These are phyloP conservation scores for Schizaphis graminum DNA, from an alignment of 2,888 invertebrate species.

Conservation along the genomic window DNA sequence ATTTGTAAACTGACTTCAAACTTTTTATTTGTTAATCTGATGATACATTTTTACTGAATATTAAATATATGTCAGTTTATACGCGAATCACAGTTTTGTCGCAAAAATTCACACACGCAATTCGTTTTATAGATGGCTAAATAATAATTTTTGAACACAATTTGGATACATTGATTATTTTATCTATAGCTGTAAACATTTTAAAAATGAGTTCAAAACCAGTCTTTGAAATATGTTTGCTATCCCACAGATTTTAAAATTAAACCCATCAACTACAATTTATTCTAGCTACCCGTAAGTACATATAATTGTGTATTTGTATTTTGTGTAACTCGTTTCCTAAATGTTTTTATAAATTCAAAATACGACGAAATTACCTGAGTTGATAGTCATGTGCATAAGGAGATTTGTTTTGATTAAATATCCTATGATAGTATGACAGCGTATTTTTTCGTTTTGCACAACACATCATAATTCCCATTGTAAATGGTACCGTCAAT, in stretches of 20 bases:
- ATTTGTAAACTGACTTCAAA: too few relatives aligned
- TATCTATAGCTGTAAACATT: background rate
- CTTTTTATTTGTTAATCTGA: too few relatives aligned
- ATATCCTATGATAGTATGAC: constrained; percentile 58
- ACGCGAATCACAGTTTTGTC: too few relatives aligned
- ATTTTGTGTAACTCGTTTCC: background rate
- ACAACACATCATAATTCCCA: constrained; percentile 75
- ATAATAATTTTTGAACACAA: too few relatives aligned
- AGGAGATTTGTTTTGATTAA: constrained; percentile 21
- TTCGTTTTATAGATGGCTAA: too few relatives aligned
- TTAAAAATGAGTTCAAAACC: background rate
- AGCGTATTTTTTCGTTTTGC: constrained; percentile 44
- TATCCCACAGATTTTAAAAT: background rate
- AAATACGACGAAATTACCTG: constrained; percentile 23
- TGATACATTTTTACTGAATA: too few relatives aligned
- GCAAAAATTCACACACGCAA: too few relatives aligned
- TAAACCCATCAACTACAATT: background rate
- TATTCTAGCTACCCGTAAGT: background rate
- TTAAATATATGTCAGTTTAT: too few relatives aligned
- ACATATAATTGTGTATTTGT: too few relatives aligned
- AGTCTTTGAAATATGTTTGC: background rate
- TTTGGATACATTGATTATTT: background rate
- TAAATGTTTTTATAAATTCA: background rate
- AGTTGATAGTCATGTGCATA: constrained; percentile 36
- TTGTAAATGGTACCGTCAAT: constrained; percentile 78